A percentile compares a stretch with the other conserved stretches of the same genome.
Evolutionary conservation across 2,113 vertebrate species (phyloP).

Genomic region (Labrus mixtus): DNA sequence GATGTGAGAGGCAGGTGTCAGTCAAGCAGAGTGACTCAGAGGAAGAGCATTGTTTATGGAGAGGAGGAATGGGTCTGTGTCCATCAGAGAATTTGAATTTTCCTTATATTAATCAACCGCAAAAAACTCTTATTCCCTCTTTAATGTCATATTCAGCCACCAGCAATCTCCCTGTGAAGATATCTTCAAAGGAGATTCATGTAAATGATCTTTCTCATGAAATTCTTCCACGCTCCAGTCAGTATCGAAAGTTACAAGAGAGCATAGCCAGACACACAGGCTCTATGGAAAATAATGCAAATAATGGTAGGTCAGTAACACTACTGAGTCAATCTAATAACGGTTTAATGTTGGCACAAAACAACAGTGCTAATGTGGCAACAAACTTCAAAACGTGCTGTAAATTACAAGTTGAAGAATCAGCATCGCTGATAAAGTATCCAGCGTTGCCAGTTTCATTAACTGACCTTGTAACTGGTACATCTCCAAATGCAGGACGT

Average conservation of each 20-base stretch:
- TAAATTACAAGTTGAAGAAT: conserved; percentile 10
- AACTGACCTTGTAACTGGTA: not conserved
- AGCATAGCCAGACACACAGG: not conserved
- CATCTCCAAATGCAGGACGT: not conserved
- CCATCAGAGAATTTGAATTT: conserved; percentile 19
- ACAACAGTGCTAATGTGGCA: conserved; percentile 12
- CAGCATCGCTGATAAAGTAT: conserved; percentile 9
- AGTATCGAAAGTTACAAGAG: conserved; percentile 18
- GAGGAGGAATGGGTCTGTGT: conserved; percentile 11
- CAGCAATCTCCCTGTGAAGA: conserved; percentile 18
- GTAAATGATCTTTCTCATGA: conserved; percentile 16
- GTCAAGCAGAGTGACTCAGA: conserved; percentile 67
- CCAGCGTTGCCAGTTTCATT: conserved; percentile 20
- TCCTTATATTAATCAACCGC: conserved; percentile 34
- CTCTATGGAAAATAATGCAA: conserved; percentile 18
- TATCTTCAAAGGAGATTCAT: conserved; percentile 11
- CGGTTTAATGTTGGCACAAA: not conserved
- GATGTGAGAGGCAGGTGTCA: conserved; percentile 48
- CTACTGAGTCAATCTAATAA: conserved; percentile 18
- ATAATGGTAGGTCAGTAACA: not conserved
- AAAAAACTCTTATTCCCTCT: not conserved
- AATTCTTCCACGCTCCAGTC: not conserved
- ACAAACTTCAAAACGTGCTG: conserved; percentile 33
- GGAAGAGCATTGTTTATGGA: conserved; percentile 51
- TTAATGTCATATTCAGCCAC: conserved; percentile 16